Percentiles rank a stretch among this genome's conserved stretches.
Conservation (phyloP, 2,113 vertebrate species). For the Ibidorhyncha struthersii region DNA sequence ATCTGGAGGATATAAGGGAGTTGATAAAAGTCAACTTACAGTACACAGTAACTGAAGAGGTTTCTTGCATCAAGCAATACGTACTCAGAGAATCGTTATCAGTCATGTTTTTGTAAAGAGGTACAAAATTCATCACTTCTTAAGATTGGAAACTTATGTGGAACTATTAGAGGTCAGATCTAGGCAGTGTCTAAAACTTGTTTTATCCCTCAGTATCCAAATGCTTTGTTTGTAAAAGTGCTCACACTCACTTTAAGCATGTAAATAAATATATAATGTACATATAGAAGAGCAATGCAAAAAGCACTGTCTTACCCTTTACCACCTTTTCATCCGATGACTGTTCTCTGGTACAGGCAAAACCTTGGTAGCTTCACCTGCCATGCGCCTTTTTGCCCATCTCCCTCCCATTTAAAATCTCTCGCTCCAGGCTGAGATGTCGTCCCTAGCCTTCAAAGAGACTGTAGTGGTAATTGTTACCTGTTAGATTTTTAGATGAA, state of each 20-base stretch:
- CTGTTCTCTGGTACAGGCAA: not conserved
- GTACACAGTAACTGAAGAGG: not conserved
- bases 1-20: not conserved
- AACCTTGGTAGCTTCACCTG: not conserved
- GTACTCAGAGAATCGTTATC: accelerated
- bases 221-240: not conserved
- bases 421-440: not conserved
- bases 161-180: not conserved
- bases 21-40: not conserved
- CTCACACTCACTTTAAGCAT: not conserved
- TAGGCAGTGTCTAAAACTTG: not conserved
- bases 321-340: not conserved
- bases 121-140: not conserved
- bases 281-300: not conserved
- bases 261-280: not conserved
- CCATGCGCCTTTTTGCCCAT: accelerated
- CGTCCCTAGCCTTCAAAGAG: not conserved
- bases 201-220: not conserved
- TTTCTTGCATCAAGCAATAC: not conserved
- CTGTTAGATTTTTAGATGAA: not conserved
- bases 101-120: not conserved
- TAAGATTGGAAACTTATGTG: not conserved
- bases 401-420: not conserved
- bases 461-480: not conserved
- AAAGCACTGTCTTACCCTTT: not conserved